Evolutionary conservation across 2,888 invertebrate species (phyloP).

Genomic region (Sminthurides aquaticus): DNA sequence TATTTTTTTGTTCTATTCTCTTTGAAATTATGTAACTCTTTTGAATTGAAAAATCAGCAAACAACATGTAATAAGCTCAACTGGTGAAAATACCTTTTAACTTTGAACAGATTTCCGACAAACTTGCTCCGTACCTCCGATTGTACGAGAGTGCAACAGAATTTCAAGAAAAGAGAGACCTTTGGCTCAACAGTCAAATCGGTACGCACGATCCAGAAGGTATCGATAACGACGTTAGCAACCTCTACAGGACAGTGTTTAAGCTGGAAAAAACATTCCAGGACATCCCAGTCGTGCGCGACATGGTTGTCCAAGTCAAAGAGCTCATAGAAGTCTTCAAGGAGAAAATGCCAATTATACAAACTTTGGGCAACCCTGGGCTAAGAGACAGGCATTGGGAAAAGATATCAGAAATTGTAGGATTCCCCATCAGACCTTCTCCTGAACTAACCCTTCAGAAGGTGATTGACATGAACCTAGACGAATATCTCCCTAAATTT

Average conservation of each 20-base stretch:
- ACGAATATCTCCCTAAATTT: conserved; percentile 80
- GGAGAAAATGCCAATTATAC: conserved; percentile 80
- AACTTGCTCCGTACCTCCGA: conserved; percentile 73
- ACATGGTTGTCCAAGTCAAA: conserved; percentile 61
- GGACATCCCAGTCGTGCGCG: conserved; percentile 65
- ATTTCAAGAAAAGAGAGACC: conserved; percentile 70
- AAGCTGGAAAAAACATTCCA: conserved; percentile 81
- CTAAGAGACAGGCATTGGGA: conserved; percentile 90
- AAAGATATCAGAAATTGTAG: conserved; percentile 86
- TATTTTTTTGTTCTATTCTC: conserved; percentile 35
- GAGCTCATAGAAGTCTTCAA: conserved; percentile 77
- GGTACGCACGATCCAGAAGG: conserved; percentile 79
- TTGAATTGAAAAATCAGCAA: no score
- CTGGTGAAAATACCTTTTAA: neutral
- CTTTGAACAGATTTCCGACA: conserved; percentile 55
- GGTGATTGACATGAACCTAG: conserved; percentile 78
- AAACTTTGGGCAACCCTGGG: conserved; percentile 88
- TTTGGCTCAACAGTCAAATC: conserved; percentile 78
- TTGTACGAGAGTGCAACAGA: conserved; percentile 83
- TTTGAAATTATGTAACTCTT: neutral
- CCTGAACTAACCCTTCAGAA: conserved; percentile 72
- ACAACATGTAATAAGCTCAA: no score
- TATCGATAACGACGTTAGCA: conserved; percentile 71
- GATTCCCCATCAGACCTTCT: conserved; percentile 75
- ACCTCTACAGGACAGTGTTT: conserved; percentile 65